These are phyloP conservation scores for Melanophora roralis DNA, from an alignment of 2,888 invertebrate genomes.

Conservation along the genomic window DNA sequence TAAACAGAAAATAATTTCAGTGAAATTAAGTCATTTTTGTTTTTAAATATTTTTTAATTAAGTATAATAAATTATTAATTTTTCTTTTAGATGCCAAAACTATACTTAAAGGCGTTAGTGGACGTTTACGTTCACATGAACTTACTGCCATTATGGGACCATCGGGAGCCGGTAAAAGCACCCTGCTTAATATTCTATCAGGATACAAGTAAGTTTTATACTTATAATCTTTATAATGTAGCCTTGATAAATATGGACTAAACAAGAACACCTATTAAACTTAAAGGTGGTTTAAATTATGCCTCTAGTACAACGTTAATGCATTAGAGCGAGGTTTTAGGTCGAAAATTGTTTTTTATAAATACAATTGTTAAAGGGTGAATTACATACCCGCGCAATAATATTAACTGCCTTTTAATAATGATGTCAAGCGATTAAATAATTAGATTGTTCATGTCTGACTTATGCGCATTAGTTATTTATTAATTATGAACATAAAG, in stretches of 20 bases:
- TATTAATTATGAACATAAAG: neutral
- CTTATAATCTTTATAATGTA: too few species aligned
- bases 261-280: too few species aligned
- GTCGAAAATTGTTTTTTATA: too few species aligned
- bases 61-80: conserved; percentile 53
- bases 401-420: too few species aligned
- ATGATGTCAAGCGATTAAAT: too few species aligned
- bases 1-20: too few species aligned
- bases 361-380: neutral
- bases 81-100: conserved; percentile 86
- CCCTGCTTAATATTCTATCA: conserved; percentile 94
- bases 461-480: neutral
- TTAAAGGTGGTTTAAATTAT: too few species aligned
- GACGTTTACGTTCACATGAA: conserved; percentile 91
- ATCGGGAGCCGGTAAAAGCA: conserved; percentile 96
- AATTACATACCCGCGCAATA: conserved; percentile 8
- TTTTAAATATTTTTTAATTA: neutral
- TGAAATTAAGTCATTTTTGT: neutral
- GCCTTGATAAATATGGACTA: too few species aligned
- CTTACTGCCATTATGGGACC: conserved; percentile 98
- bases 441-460: too few species aligned
- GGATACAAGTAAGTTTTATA: conserved; percentile 95
- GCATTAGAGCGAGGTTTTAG: too few species aligned
- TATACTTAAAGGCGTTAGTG: conserved; percentile 93
- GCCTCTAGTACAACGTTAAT: too few species aligned